Conservation (phyloP, 2,797 vertebrate species). For the Mormyrus proboscirostris region DNA sequence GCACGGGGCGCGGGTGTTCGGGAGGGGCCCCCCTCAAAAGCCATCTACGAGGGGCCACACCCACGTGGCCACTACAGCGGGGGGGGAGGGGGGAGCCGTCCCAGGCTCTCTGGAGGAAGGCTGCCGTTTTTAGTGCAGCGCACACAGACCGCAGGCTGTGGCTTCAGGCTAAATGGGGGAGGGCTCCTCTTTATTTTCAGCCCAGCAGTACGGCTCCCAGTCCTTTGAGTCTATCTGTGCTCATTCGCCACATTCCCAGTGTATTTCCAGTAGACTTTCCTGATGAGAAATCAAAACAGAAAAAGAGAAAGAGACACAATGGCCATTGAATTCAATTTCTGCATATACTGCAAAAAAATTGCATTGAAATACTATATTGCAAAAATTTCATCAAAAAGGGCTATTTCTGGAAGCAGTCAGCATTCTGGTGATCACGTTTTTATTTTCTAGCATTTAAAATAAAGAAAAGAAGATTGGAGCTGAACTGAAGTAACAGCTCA, state of each 20-base stretch:
- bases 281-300: not conserved
- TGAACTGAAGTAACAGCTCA: not conserved
- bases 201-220: conserved; percentile 42
- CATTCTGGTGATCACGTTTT: not conserved
- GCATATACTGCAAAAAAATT: not conserved
- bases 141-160: conserved; percentile 67
- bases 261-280: not conserved
- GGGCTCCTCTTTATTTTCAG: conserved; percentile 64
- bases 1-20: conserved; percentile 70
- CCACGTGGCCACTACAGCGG: conserved; percentile 70
- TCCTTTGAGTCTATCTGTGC: conserved; percentile 51
- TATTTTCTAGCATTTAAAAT: not conserved
- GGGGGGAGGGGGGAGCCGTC: conserved; percentile 66
- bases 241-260: not conserved
- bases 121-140: conserved; percentile 71
- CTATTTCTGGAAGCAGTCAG: not conserved
- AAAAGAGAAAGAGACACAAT: not conserved
- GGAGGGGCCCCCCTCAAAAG: conserved; percentile 77
- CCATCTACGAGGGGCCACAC: conserved; percentile 74
- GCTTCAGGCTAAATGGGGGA: conserved; percentile 58
- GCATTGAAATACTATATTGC: not conserved
- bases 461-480: not conserved
- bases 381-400: not conserved
- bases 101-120: conserved; percentile 57
- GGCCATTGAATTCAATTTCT: not conserved